Conservation (phyloP, 1,140 invertebrate genomes). For the Octopus bimaculoides region DNA sequence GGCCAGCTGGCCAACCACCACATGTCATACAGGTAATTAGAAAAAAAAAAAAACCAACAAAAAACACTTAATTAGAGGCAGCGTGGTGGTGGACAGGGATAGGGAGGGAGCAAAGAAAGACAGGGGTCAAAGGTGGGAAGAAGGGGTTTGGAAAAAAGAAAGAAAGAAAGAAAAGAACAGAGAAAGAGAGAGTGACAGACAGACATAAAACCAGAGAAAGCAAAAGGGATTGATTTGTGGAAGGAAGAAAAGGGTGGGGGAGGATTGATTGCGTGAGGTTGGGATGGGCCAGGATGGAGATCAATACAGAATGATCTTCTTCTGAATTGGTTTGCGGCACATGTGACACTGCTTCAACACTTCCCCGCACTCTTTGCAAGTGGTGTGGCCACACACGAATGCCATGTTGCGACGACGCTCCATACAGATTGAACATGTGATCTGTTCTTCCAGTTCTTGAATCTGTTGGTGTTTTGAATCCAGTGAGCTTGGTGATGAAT, state of each 20-base stretch:
- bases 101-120: neutral
- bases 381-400: constrained; percentile 85
- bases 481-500: neutral
- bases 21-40: too few relatives aligned
- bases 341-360: constrained; percentile 85
- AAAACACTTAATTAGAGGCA: too few relatives aligned
- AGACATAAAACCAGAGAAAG: neutral
- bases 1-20: too few relatives aligned
- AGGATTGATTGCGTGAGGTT: too few relatives aligned
- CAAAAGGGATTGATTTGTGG: neutral
- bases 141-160: neutral
- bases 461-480: constrained; percentile 69
- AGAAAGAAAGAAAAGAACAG: neutral
- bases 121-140: neutral
- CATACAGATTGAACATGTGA: constrained; percentile 69
- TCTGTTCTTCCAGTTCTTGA: constrained; percentile 82
- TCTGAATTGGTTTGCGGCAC: constrained; percentile 84
- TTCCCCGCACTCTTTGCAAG: constrained; percentile 79
- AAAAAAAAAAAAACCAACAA: too few relatives aligned
- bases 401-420: constrained; percentile 74
- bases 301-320: constrained; percentile 76
- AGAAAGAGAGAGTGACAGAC: neutral
- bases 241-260: neutral
- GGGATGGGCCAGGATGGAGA: too few relatives aligned
- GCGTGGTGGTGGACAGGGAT: neutral